Evolutionary conservation across 1,140 invertebrate genomes (phyloP).

Genomic region (Heliconius himera): DNA sequence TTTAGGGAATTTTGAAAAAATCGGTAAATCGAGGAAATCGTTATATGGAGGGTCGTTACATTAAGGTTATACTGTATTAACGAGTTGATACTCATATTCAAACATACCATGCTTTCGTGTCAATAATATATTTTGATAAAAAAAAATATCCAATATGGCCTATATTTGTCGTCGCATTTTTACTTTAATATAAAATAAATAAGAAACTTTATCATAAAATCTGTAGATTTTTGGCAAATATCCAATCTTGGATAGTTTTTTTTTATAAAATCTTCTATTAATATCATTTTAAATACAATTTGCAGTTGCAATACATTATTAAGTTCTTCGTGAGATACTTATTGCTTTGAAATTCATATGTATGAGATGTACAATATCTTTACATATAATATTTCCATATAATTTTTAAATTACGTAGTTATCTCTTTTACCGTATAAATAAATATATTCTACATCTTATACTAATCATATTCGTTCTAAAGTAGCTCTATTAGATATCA

Average conservation of each 20-base stretch:
- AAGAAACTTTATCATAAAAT: no score
- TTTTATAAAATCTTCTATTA: neutral
- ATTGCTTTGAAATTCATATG: slow-evolving; percentile 1
- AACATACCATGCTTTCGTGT: slow-evolving; percentile 8
- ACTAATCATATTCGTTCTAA: neutral
- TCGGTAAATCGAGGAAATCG: no score
- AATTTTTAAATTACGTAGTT: no score
- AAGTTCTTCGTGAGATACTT: neutral
- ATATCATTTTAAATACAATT: neutral
- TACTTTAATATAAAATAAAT: no score
- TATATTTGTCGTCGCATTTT: no score
- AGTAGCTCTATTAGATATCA: slow-evolving; percentile 12
- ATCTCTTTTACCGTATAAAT: neutral
- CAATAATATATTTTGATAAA: neutral
- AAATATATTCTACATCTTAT: neutral
- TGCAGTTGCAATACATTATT: neutral
- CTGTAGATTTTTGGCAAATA: neutral
- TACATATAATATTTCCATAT: neutral
- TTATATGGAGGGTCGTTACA: no score
- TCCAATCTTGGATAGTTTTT: neutral
- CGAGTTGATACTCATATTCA: neutral
- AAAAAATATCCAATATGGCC: neutral
- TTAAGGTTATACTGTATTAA: neutral
- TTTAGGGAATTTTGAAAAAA: no score
- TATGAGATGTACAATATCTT: neutral